Evolutionary conservation across 2,113 vertebrate genomes (phyloP).

Genomic region (Hyperoodon ampullatus): DNA sequence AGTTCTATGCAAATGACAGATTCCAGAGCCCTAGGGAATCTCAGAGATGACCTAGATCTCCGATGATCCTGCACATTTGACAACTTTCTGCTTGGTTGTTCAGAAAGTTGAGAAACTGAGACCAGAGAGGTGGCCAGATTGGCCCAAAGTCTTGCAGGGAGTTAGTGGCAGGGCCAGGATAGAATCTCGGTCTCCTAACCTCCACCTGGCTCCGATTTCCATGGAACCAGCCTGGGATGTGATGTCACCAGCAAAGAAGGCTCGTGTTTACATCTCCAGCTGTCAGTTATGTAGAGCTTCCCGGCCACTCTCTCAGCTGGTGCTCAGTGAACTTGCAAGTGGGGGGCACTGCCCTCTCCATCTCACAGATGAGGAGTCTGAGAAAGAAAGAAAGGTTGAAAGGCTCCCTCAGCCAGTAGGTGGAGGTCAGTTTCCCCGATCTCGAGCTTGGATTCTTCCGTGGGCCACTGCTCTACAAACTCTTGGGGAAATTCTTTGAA

Average conservation of each 20-base stretch:
- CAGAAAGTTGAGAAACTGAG: not conserved
- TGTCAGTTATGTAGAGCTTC: not conserved
- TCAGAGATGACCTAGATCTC: not conserved
- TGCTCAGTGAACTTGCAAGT: not conserved
- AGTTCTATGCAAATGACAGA: not conserved
- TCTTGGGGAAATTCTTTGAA: not conserved
- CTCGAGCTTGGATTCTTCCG: not conserved
- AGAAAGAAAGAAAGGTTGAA: not conserved
- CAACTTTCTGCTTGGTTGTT: not conserved
- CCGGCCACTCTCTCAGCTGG: not conserved
- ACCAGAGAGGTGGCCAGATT: not conserved
- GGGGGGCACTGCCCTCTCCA: not conserved
- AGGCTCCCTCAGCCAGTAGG: not conserved
- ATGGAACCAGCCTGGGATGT: not conserved
- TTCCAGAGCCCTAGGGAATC: not conserved
- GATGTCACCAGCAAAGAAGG: not conserved
- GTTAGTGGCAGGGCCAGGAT: not conserved
- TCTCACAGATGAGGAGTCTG: not conserved
- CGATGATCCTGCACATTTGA: fast-evolving
- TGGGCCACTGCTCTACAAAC: not conserved
- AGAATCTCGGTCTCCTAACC: not conserved
- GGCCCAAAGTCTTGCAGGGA: not conserved
- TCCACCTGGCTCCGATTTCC: not conserved
- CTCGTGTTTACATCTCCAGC: fast-evolving
- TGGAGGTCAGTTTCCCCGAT: not conserved